phyloP scores from a whole-genome alignment of 2,797 vertebrate genomes.

The Chiloscyllium punctatum region DNA sequence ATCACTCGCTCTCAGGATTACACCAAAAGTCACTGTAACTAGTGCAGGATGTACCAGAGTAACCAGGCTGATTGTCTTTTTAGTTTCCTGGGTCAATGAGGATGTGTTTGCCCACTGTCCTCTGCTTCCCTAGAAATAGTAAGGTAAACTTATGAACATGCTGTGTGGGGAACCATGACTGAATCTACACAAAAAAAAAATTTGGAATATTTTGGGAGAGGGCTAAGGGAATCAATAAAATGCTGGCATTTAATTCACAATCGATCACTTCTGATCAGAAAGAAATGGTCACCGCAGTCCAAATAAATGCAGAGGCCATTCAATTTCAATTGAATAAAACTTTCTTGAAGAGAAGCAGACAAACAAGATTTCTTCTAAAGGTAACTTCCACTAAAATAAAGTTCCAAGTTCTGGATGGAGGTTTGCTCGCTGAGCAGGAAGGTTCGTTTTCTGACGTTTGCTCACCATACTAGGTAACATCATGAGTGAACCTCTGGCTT shows the following conservation, averaged over 20 bases:
- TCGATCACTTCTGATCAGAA: background rate
- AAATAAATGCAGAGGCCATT: background rate
- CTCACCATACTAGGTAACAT: too few species aligned
- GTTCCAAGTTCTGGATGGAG: background rate
- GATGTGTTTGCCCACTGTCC: background rate
- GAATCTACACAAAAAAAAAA: background rate
- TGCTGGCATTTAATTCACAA: background rate
- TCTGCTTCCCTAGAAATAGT: background rate
- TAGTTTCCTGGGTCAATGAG: background rate
- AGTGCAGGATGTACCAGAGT: background rate
- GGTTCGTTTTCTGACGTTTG: too few species aligned
- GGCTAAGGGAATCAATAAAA: background rate
- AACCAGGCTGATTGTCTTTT: background rate
- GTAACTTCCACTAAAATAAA: background rate
- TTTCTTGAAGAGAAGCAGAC: background rate
- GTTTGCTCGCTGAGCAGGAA: too few species aligned
- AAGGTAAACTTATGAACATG: background rate
- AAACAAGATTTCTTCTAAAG: background rate
- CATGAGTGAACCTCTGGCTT: too few species aligned
- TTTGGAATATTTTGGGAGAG: too few species aligned
- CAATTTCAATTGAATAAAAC: background rate
- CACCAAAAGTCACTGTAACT: background rate
- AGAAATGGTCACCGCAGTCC: background rate
- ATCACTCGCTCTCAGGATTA: background rate
- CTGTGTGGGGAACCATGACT: background rate